A percentile compares a stretch with the other conserved stretches of the same genome.
These are phyloP conservation scores for Lamellibrachia satsuma DNA, from an alignment of 2,888 invertebrate genomes.

Conservation along the genomic window DNA sequence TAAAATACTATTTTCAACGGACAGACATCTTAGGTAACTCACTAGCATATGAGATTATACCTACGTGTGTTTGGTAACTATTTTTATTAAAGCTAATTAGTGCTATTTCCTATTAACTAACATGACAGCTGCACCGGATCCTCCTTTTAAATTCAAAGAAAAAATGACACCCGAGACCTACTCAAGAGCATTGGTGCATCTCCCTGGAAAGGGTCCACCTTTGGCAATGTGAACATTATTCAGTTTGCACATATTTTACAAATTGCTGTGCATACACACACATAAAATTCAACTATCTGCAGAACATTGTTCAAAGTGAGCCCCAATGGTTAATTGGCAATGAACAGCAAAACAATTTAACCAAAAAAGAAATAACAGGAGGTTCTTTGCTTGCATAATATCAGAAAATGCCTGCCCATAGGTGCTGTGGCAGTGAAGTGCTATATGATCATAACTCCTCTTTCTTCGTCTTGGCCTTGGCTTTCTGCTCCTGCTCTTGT, in stretches of 20 bases:
- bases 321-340: background rate
- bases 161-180: background rate
- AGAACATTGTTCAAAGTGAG: background rate
- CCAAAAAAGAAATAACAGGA: background rate
- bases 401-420: background rate
- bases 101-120: background rate
- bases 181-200: background rate
- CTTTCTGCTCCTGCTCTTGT: background rate
- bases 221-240: background rate
- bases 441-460: background rate
- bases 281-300: background rate
- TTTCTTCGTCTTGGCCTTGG: background rate
- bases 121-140: background rate
- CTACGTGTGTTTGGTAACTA: background rate
- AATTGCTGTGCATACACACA: conserved; percentile 8
- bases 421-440: background rate
- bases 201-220: background rate
- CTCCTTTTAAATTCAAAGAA: background rate
- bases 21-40: background rate
- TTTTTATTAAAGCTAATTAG: background rate
- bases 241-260: background rate
- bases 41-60: background rate
- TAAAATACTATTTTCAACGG: background rate
- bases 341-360: background rate
- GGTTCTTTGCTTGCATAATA: background rate